These are phyloP conservation scores for Anhinga rufa DNA, from an alignment of 2,113 vertebrate species.

Conservation along the genomic window DNA sequence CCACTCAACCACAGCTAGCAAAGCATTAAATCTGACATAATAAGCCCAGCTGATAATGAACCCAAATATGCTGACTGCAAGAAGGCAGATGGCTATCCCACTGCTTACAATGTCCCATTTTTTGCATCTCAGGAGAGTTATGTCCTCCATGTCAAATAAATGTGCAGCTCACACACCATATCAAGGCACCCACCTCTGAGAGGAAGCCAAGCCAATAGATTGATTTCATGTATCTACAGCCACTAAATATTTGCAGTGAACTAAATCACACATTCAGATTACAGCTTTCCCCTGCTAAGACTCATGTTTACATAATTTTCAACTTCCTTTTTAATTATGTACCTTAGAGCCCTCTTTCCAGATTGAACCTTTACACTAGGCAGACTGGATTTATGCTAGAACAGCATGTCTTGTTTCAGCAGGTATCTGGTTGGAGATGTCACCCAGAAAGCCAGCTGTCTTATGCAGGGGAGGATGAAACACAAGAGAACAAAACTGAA, in stretches of 20 bases:
- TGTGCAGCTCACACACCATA: neutral
- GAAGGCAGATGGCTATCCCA: neutral
- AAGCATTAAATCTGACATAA: neutral
- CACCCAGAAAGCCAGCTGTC: neutral
- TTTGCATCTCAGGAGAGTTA: neutral
- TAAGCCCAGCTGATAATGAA: neutral
- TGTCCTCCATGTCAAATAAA: neutral
- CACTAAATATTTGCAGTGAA: slow-evolving; percentile 1
- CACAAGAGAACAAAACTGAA: neutral
- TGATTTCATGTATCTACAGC: neutral
- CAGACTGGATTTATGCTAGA: neutral
- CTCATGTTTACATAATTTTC: slow-evolving; percentile 18
- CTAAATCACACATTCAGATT: slow-evolving; percentile 7
- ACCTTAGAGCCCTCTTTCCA: neutral
- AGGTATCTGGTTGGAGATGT: neutral
- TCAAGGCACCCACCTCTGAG: neutral
- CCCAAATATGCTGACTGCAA: neutral
- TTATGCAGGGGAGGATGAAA: neutral
- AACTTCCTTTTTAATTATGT: slow-evolving; percentile 8
- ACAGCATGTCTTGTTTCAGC: neutral
- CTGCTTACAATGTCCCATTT: neutral
- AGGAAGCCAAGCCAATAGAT: neutral
- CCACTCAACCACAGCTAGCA: neutral
- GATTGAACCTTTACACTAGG: neutral
- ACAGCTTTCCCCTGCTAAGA: neutral